Base-by-base conservation (phyloP, 2,888 invertebrate species). In the Athripsodes cinereus region DNA sequence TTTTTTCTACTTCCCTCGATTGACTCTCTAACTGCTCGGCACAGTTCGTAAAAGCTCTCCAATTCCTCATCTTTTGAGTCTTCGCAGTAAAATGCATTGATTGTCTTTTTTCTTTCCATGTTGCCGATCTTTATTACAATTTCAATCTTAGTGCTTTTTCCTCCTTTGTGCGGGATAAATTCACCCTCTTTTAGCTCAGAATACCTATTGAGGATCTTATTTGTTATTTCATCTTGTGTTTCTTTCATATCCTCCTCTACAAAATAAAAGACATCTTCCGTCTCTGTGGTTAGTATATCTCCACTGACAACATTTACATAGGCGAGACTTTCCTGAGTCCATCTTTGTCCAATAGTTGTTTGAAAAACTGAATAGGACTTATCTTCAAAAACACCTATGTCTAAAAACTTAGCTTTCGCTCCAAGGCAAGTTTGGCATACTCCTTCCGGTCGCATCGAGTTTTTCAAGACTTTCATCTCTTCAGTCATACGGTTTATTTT, bases 51-150 rank as follows among this genome's bases (percentile, higher is more conserved):
- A n/a, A n/a, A n/a, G n/a, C n/a, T n/a, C n/a, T n/a, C n/a, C n/a
- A n/a, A n/a, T n/a, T n/a, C n/a, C n/a, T n/a, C n/a, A n/a, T n/a
- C n/a, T n/a, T n/a, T n/a, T n/a, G n/a, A 6, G 31, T n/a, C n/a
- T 6, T 46, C 46, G 18, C 16, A 46, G 5, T 11, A 46, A 5
- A 46, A 11, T 16, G 46, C 18, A 46, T 46, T 6, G 6, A 46
- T 46, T 46, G 8, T 46, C 46, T 46, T 46, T 46, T 46, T 46
- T 46, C 18, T 46, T 46, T 46, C 46, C 5, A 46, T 13, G n/a
- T 13, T 8, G 8, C 46, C 46, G 18, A 46, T 46, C 46, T 46
- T 46, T 46, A n/a, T 46, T 5, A n/a, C n/a, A n/a, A 46, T 46
- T 46, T 46, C 46, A n/a, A 46, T 46, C 46, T 18, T 46, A 10